Conservation (phyloP, 2,113 vertebrate genomes). For the Triplophysa rosa region DNA sequence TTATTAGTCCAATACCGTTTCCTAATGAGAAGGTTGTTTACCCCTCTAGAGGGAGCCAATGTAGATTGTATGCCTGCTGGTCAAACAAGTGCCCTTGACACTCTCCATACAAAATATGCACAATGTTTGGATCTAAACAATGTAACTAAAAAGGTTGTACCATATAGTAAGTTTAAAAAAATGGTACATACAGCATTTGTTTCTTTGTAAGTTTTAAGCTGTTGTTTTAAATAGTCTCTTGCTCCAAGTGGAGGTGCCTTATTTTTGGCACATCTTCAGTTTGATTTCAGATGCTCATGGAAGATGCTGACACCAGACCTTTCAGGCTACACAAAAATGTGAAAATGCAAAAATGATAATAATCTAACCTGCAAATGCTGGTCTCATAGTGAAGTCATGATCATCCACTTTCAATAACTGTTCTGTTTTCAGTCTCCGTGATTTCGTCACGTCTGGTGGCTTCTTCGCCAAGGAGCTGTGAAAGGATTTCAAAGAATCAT, state of each 20-base stretch:
- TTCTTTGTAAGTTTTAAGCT: neutral
- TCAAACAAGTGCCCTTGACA: neutral
- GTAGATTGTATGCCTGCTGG: conserved; percentile 22
- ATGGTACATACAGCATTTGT: neutral
- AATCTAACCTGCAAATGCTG: conserved; percentile 87
- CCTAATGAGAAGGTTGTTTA: conserved; percentile 5
- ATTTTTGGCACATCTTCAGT: conserved; percentile 21
- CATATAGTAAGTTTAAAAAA: too few species aligned
- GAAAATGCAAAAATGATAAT: neutral
- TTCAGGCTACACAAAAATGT: neutral
- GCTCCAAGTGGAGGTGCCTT: neutral
- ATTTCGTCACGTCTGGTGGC: conserved; percentile 86
- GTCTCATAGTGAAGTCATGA: conserved; percentile 95
- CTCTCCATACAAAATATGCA: conserved; percentile 9
- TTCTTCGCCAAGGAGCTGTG: conserved; percentile 82
- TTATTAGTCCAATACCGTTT: neutral
- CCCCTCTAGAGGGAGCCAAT: conserved; percentile 42
- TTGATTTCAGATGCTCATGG: neutral
- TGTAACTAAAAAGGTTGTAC: neutral
- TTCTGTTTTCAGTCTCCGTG: conserved; percentile 78
- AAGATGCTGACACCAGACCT: neutral
- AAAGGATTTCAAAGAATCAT: conserved; percentile 31
- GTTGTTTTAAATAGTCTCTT: neutral
- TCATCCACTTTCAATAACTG: conserved; percentile 87
- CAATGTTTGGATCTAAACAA: neutral